Conservation (phyloP, 2,888 invertebrate genomes). For the Morpho helenor region DNA sequence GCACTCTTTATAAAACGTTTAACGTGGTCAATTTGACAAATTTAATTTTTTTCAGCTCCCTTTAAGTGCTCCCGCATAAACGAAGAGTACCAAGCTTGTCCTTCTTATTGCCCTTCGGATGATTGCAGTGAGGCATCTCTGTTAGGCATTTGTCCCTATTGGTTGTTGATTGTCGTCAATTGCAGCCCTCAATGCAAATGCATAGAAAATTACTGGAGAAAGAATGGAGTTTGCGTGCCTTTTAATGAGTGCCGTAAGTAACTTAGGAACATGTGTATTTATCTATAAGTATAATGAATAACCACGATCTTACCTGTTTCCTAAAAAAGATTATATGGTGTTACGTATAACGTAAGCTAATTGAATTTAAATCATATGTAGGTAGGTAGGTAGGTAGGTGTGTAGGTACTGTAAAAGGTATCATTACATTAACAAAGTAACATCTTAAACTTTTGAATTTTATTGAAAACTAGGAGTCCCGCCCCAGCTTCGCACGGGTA, state of each 20-base stretch:
- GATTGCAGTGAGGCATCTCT: constrained; percentile 33
- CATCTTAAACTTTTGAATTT: no score
- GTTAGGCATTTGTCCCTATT: constrained; percentile 30
- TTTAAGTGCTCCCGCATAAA: constrained; percentile 32
- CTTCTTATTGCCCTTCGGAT: constrained; percentile 35
- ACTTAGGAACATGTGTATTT: not conserved
- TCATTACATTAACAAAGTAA: no score
- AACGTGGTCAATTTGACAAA: not conserved
- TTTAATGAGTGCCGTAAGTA: constrained; percentile 33
- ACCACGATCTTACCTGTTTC: no score
- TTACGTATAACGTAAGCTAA: no score
- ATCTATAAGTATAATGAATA: not conserved
- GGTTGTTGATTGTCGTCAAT: constrained; percentile 27
- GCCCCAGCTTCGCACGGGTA: no score
- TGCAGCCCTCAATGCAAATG: constrained; percentile 37
- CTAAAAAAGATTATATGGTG: no score
- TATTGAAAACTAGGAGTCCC: no score
- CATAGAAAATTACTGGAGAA: constrained; percentile 30
- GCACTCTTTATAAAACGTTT: not conserved
- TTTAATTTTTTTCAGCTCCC: constrained; percentile 29
- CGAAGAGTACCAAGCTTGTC: constrained; percentile 34
- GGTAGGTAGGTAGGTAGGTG: no score
- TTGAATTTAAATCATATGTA: no score
- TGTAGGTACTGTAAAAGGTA: no score
- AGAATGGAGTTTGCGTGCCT: constrained; percentile 33